Base-by-base conservation (phyloP, 2,888 invertebrate species). In the Hypselothyrea guttata region DNA sequence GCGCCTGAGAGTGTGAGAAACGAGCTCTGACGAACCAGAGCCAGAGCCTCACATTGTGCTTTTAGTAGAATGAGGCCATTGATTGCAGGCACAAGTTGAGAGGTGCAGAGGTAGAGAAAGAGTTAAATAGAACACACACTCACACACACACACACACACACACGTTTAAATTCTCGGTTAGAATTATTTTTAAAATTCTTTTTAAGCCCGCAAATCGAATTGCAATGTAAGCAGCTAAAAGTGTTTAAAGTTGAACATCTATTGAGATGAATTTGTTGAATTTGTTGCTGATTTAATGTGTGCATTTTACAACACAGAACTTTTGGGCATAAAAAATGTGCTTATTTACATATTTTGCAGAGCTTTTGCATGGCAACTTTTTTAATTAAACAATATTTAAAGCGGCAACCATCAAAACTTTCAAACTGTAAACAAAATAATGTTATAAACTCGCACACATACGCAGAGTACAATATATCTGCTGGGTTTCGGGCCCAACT, bases 361-460 rank as follows among this genome's bases (percentile, higher is more conserved):
- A 5, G 22, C 22, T 22, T n/a, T 22, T 2, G 22, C 22, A 22
- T 22, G 9, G 22, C 37, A 77, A 83, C 70, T 75, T 83, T 73
- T 83, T 64, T 76, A 83, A 76, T 83, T 75, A 70, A 79, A 76
- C 70, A 72, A 75, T 60, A 75, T 78, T 75, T 78, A 56, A 64
- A 74, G 51, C 51, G 16, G 57, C 59, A 35, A 30, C 55, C 53
- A 71, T 54, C 55, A 57, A 71, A 76, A 82, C 47, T 71, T 76
- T 71, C 38, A 5, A 63, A 51, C 69, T 69, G 70, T 59, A 67
- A 81, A 69, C 66, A 74, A 71, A 83, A 77, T 74, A 55, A 59
- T 81, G 45, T 60, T 66, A 49, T 61, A 53, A n/a, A 34, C 8
- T 40, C 30, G 12, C 15, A 53, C 15, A 34, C 8, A 47, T 16